Evolutionary conservation across 2,888 invertebrate species (phyloP).

Genomic region (Hymenopus coronatus): DNA sequence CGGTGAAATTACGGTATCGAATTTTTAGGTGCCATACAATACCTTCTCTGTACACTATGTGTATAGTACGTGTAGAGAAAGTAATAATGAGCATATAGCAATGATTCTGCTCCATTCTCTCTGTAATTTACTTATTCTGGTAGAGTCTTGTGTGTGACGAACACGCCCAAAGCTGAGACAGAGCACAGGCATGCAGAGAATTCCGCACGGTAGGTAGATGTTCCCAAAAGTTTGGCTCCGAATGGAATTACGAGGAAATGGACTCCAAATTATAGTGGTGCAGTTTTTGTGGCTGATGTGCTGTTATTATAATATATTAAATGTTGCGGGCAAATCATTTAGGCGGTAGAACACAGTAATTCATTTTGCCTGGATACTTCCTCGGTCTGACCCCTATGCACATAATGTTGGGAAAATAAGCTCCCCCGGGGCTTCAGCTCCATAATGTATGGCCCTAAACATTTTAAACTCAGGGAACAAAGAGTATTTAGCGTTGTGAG

Average conservation of each 20-base stretch:
- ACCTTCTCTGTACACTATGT: too few species aligned
- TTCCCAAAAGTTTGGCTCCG: neutral
- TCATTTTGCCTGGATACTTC: neutral
- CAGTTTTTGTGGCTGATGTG: neutral
- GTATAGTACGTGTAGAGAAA: too few species aligned
- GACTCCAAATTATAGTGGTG: neutral
- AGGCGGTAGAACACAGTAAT: neutral
- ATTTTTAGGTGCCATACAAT: too few species aligned
- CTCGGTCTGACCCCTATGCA: neutral
- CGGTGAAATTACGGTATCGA: too few species aligned
- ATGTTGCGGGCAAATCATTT: neutral
- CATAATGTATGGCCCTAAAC: conserved; percentile 26
- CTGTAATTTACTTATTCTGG: too few species aligned
- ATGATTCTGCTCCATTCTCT: too few species aligned
- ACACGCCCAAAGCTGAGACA: neutral
- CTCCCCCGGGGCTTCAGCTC: neutral
- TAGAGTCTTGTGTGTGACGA: too few species aligned
- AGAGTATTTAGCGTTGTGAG: conserved; percentile 9
- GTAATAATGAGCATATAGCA: too few species aligned
- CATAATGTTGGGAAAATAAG: neutral
- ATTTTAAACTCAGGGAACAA: conserved; percentile 26
- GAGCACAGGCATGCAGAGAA: neutral
- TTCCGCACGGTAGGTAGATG: neutral
- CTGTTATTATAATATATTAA: neutral
- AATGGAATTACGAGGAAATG: neutral